Evolutionary conservation across 2,888 invertebrate species (phyloP), one percentile per base, ranked within the genome.

Genomic region (Thecocarcelia acutangulata): DNA sequence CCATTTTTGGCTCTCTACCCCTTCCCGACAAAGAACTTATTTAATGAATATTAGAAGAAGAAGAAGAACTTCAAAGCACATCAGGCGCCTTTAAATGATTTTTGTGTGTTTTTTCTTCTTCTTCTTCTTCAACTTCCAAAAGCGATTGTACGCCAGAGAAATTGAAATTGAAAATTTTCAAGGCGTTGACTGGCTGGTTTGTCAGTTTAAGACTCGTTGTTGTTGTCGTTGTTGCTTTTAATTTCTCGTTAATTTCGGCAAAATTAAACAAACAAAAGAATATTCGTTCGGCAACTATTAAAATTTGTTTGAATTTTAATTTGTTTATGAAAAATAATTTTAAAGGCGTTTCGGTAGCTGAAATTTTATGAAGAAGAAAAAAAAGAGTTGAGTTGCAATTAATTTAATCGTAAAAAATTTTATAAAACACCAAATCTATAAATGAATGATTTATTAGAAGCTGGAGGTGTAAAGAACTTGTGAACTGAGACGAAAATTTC

Each of bases 151-250:
- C 44, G 13, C 15, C 21, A 33, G n/a, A 69, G 21, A 17, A 37
- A 46, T 4, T 58, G 52, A 69, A 58, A 58, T 69, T 58, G 37
- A 46, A 19, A 9, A 11, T 46, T 56, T 56, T 46, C n/a, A 56
- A 58, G 69, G 69, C 69, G 69, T 69, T 69, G 19, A 69, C 69
- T 33, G 56, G 19, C 69, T 46, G 69, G 46, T 58, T 69, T 69
- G 56, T 69, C 69, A 69, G 69, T 69, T 58, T 33, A 44, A 54
- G 54, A 46, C 3, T 12, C n/a, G n/a, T n/a, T n/a, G n/a, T n/a
- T n/a, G n/a, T 24, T 17, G 3, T 21, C 52, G 15, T 19, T 54
- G 42, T 44, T 44, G 28, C 2, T 44, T 66, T 66, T 54, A 46
- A 37, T n/a, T 37, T 64, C 19, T 19, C 46, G 44, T 56, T 54